Evolutionary conservation across 2,888 invertebrate genomes (phyloP).

Genomic region (Rutpela maculata): DNA sequence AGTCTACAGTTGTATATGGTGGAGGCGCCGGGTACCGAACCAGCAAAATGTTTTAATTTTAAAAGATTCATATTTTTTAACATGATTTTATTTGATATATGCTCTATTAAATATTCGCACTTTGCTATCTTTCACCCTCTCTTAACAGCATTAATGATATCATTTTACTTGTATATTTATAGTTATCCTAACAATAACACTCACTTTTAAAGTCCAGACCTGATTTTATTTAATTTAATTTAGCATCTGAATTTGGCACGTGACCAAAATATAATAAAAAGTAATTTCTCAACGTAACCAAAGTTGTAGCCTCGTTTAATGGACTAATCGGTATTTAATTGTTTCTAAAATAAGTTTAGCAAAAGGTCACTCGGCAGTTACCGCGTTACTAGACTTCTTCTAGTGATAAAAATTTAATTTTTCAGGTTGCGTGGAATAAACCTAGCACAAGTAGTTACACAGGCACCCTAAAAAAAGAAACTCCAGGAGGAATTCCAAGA

Average conservation of each 20-base stretch:
- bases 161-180: too few species aligned
- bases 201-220: conserved; percentile 1
- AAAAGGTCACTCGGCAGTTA: conserved; percentile 30
- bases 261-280: conserved; percentile 50
- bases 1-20: too few species aligned
- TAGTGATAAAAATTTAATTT: conserved; percentile 15
- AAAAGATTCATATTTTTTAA: too few species aligned
- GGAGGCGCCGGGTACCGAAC: too few species aligned
- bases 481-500: conserved; percentile 46
- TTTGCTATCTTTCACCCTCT: too few species aligned
- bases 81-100: too few species aligned
- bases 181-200: too few species aligned
- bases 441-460: conserved; percentile 51
- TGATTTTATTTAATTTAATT: conserved; percentile 25
- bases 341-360: conserved; percentile 34
- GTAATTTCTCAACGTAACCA: conserved; percentile 23
- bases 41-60: too few species aligned
- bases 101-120: too few species aligned
- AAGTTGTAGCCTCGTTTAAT: conserved; percentile 36
- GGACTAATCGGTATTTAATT: conserved; percentile 41
- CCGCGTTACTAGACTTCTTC: conserved; percentile 26
- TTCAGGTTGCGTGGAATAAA: conserved; percentile 57
- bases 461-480: conserved; percentile 52
- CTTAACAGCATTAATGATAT: too few species aligned
- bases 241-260: conserved; percentile 38